Evolutionary conservation across 2,797 vertebrate species (phyloP).

Genomic region (Iguana delicatissima): DNA sequence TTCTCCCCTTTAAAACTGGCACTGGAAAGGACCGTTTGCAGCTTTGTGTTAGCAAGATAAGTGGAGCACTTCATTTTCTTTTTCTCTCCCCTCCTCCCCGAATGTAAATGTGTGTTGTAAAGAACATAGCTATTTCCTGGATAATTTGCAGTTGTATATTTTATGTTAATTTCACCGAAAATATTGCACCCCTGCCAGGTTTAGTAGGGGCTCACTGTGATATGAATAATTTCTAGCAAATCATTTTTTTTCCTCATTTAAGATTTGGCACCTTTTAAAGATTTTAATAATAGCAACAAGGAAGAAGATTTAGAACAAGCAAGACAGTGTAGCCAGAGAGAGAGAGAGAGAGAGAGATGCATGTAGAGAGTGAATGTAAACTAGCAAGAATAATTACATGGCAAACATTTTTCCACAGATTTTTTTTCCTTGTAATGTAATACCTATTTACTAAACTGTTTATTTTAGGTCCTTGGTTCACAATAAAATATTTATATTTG

Average conservation of each 20-base stretch:
- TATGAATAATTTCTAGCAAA: constrained; percentile 86
- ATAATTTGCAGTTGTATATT: constrained; percentile 89
- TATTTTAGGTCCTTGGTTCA: constrained; percentile 86
- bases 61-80: constrained; percentile 74
- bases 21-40: constrained; percentile 65
- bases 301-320: constrained; percentile 86
- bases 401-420: constrained; percentile 84
- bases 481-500: constrained; percentile 87
- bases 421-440: constrained; percentile 85
- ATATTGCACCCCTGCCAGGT: constrained; percentile 87
- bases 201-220: constrained; percentile 85
- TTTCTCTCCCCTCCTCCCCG: background rate
- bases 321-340: constrained; percentile 80
- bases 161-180: constrained; percentile 88
- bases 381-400: constrained; percentile 86
- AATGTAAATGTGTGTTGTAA: constrained; percentile 82
- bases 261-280: constrained; percentile 87
- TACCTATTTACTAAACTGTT: constrained; percentile 89
- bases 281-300: constrained; percentile 86
- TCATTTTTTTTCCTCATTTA: constrained; percentile 85
- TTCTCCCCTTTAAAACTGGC: constrained; percentile 77
- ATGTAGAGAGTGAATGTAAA: constrained; percentile 82
- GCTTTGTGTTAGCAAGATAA: constrained; percentile 78
- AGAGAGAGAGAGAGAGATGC: constrained; percentile 61
- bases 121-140: constrained; percentile 85